phyloP scores from a whole-genome alignment of 2,888 invertebrate genomes.

The Calameuta idolon region DNA sequence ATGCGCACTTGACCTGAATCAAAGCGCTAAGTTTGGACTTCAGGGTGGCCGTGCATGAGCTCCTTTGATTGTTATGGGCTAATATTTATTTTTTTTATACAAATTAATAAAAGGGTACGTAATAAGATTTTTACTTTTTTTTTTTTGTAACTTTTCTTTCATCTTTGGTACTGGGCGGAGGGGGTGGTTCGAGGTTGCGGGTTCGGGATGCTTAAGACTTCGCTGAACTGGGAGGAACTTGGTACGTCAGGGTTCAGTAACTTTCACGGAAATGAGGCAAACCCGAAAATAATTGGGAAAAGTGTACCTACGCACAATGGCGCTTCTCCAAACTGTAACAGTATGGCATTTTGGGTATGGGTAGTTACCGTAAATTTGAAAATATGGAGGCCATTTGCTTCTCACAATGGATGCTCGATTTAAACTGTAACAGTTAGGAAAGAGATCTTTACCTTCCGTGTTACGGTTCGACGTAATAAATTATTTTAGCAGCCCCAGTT shows the following conservation, averaged over 20 bases:
- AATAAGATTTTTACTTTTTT: not conserved
- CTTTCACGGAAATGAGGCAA: constrained; percentile 27
- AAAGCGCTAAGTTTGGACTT: not conserved
- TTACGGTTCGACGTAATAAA: constrained; percentile 53
- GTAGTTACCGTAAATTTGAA: constrained; percentile 32
- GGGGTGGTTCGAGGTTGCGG: not conserved
- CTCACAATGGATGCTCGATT: constrained; percentile 45
- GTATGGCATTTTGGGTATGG: constrained; percentile 14
- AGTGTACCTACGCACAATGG: constrained; percentile 21
- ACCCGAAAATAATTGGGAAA: constrained; percentile 34
- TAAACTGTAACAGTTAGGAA: constrained; percentile 60
- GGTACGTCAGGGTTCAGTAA: constrained; percentile 6
- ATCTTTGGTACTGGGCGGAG: not conserved
- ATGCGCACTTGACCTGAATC: not conserved
- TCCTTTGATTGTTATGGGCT: not conserved
- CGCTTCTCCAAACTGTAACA: constrained; percentile 43
- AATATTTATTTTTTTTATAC: not conserved
- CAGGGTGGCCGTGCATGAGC: not conserved
- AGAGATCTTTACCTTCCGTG: constrained; percentile 39
- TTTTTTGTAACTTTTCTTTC: not conserved
- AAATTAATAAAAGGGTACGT: constrained; percentile 8
- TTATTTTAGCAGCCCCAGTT: constrained; percentile 40
- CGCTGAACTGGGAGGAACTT: constrained; percentile 24
- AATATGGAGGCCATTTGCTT: constrained; percentile 21
- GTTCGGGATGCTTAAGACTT: constrained; percentile 20